Conservation (phyloP, 1,140 invertebrate species). For the Drosophila bipectinata region DNA sequence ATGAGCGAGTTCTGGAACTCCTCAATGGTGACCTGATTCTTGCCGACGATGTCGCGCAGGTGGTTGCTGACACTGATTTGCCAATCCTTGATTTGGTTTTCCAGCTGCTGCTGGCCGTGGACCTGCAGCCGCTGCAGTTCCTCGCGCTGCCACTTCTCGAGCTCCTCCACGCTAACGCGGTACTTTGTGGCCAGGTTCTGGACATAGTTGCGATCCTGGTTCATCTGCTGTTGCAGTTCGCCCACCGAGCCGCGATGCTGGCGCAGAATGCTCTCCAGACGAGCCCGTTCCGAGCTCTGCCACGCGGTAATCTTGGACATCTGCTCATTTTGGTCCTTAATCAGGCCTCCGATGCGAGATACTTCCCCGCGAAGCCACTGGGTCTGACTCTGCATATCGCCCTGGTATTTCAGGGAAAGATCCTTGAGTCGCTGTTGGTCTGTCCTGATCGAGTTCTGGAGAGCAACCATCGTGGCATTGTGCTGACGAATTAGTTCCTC, state of each 20-base stretch:
- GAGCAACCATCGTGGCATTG: constrained; percentile 65
- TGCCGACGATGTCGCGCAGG: constrained; percentile 60
- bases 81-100: constrained; percentile 76
- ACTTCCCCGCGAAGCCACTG: constrained; percentile 77
- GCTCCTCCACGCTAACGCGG: constrained; percentile 74
- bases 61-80: constrained; percentile 63
- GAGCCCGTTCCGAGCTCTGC: constrained; percentile 72
- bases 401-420: constrained; percentile 72
- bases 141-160: constrained; percentile 74
- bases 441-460: constrained; percentile 66
- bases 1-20: constrained; percentile 72
- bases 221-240: constrained; percentile 70
- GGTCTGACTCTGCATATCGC: constrained; percentile 75
- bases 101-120: constrained; percentile 62
- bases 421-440: constrained; percentile 75
- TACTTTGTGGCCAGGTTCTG: constrained; percentile 75
- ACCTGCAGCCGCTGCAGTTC: constrained; percentile 70
- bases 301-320: constrained; percentile 68
- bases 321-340: constrained; percentile 75
- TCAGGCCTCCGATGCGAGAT: constrained; percentile 65
- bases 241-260: constrained; percentile 73
- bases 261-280: constrained; percentile 64
- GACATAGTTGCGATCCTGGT: constrained; percentile 66
- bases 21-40: constrained; percentile 76
- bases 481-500: constrained; percentile 72